Conservation (phyloP, 2,797 vertebrate species). For the Pangasius sanitwongsei region DNA sequence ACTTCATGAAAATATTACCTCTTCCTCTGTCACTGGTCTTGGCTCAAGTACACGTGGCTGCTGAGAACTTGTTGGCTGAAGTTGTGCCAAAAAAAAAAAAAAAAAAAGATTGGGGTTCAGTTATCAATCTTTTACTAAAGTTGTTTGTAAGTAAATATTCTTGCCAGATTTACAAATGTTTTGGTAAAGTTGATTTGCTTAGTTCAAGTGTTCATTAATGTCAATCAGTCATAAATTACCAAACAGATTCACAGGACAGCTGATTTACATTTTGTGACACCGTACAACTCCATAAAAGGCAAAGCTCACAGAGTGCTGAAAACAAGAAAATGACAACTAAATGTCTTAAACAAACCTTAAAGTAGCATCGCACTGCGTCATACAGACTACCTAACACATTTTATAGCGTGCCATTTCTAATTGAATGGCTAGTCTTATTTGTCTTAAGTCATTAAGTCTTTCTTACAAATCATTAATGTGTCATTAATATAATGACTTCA, state of each 20-base stretch:
- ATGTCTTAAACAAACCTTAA: background rate
- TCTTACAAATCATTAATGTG: background rate
- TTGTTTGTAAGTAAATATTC: background rate
- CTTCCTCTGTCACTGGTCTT: background rate
- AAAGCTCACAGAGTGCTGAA: background rate
- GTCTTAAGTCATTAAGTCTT: background rate
- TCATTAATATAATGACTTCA: background rate
- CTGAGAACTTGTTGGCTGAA: background rate
- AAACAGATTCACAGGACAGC: too few relatives aligned
- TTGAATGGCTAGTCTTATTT: background rate
- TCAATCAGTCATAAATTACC: background rate
- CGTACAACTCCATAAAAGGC: background rate
- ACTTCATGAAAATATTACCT: background rate
- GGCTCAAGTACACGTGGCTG: background rate
- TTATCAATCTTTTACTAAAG: background rate
- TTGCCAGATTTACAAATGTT: background rate
- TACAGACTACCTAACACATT: background rate
- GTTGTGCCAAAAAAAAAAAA: background rate
- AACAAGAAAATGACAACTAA: background rate
- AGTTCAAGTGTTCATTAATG: background rate
- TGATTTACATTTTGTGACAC: background rate
- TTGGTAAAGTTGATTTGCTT: background rate
- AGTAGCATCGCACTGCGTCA: background rate
- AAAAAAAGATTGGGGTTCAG: background rate
- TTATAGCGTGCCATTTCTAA: background rate